phyloP scores from a whole-genome alignment of 92 coral and sea anemone genomes.

The Zoanthus solanderi region DNA sequence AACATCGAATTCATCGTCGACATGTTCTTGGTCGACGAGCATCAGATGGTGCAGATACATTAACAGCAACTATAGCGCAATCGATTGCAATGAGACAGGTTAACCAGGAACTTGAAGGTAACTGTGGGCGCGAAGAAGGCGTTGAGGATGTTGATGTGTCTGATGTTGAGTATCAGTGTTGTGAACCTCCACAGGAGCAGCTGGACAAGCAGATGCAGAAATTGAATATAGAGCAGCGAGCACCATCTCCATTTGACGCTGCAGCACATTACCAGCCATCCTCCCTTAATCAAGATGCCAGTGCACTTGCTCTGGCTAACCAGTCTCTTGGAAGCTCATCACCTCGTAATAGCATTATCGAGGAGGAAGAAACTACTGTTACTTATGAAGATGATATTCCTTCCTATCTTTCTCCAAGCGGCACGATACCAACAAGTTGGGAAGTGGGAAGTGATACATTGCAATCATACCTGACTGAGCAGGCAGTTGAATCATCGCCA shows the following conservation, averaged over 20 bases:
- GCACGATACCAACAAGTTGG: conserved; percentile 44
- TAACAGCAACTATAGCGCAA: conserved; percentile 88
- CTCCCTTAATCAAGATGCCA: conserved; percentile 33
- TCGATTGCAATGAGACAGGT: conserved; percentile 71
- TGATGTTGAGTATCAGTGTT: conserved; percentile 54
- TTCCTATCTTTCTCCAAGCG: conserved; percentile 51
- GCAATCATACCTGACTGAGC: conserved; percentile 65
- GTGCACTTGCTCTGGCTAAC: conserved; percentile 13
- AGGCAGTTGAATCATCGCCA: conserved; percentile 65
- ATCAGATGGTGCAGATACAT: conserved; percentile 92
- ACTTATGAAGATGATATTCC: conserved; percentile 49
- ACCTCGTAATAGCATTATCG: conserved; percentile 77
- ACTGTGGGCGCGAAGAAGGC: conserved; percentile 61
- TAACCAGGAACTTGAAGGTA: conserved; percentile 84
- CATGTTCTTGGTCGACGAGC: conserved; percentile 88
- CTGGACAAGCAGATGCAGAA: conserved; percentile 95
- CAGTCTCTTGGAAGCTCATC: conserved; percentile 54
- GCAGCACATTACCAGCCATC: conserved; percentile 54
- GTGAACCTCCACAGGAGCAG: conserved; percentile 80
- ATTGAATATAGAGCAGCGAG: conserved; percentile 86
- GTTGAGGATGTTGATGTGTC: conserved; percentile 60
- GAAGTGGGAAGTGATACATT: conserved; percentile 57
- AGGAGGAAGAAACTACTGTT: conserved; percentile 70
- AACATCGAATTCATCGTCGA: conserved; percentile 81
- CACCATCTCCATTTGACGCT: conserved; percentile 69